Base-by-base conservation (phyloP, 2,113 vertebrate genomes). In the Nanorana parkeri region DNA sequence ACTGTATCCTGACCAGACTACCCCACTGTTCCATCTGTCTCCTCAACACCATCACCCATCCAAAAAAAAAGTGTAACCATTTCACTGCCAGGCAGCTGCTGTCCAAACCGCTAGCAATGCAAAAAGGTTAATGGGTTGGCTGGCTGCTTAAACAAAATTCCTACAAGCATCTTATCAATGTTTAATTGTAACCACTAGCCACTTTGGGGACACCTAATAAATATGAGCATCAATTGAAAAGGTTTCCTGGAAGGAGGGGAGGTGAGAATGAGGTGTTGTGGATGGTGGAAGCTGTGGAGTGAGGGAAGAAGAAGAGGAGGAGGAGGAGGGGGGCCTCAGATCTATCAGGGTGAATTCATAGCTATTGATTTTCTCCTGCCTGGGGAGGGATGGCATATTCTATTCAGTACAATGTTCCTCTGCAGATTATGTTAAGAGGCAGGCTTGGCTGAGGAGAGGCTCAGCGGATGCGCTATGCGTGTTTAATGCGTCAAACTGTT, bases 401-500 rank as follows among this genome's bases (percentile, higher is more conserved):
- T 87, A 88, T 91, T 93, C 92, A 90, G 92, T 92, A 90, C 78
- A 90, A 88, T 91, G 90, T 89, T 88, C 85, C 91, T 90, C 92
- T 94, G 94, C 93, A 93, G 93, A 93, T 88, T 87, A 87, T 90
- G 91, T 89, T 88, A 87, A 88, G 88, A 92, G 92, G 89, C 92
- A 91, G 84, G 90, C 88, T 93, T 88, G 91, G 93, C 91, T 89
- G 86, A 92, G 91, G 92, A 92, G 92, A 94, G 92, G 91, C 80
- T 90, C 92, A 92, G 87, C 90, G 91, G 91, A 93, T 95, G 93
- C 94, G 92, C 93, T 93, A 94, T 95, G 94, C 94, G 93, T 94
- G 93, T 93, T 93, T 93, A 93, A 94, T 95, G 94, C 94, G 93
- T 94, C 94, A 95, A 95, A 95, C 64, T 93, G 92, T 91, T 74